Base-by-base conservation (phyloP, 2,888 invertebrate genomes). In the Blastobasis lacticolella region DNA sequence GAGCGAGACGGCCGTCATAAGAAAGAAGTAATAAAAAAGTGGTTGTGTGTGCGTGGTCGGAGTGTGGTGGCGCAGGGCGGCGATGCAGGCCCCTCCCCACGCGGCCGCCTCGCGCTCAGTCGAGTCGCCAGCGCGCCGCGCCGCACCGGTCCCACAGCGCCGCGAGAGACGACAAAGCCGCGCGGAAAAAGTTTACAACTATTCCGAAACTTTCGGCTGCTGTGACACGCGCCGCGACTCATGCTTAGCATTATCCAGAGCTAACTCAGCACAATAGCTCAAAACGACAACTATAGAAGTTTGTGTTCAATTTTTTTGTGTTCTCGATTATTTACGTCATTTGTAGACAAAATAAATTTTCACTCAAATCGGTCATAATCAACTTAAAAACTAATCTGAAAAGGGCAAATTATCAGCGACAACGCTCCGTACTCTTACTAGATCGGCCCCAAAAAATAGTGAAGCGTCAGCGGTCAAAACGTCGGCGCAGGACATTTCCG, bases 1-100 rank as follows among this genome's bases (percentile, higher is more conserved):
- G 84, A 86, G 78, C 73, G 79, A 74, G 86, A 86, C 74, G 73
- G 78, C 69, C 67, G 78, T 72, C 71, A 72, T 78, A 82, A 81
- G 85, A 87, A 86, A 88, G 85, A 85, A 85, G 82, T 86, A 84
- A 85, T 85, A 88, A 88, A 87, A 87, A 85, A 85, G 79, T 71
- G 78, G 81, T 81, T 67, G 83, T 82, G 80, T 81, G 86, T 87
- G 87, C 82, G 85, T 81, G 83, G 81, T 75, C 76, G 77, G 79
- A 79, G 84, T 80, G 86, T 81, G 85, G 87, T 81, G 86, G 85
- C 78, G 69, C 78, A 75, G 87, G 85, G 87, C 85, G 86, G 83
- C 70, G 74, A 75, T 78, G 79, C 81, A 82, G 80, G 88, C 87
- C 84, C 86, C 86, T 86, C 86, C 87, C 70, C 70, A 67, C 67